Evolutionary conservation across 2,888 invertebrate species (phyloP).

Genomic region (Dryococelus australis): DNA sequence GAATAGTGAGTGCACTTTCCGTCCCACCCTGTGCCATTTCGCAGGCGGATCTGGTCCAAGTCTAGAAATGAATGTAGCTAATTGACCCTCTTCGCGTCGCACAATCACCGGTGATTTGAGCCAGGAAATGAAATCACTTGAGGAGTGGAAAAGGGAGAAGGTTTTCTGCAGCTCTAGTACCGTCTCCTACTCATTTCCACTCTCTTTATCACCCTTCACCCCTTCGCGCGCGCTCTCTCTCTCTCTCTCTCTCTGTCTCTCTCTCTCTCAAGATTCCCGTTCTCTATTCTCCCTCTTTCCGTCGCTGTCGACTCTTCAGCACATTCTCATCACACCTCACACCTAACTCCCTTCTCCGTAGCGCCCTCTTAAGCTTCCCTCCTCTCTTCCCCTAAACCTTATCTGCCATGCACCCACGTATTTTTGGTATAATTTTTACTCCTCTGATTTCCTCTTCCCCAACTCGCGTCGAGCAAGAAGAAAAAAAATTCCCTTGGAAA

Average conservation of each 20-base stretch:
- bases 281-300: too few species aligned
- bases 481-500: too few species aligned
- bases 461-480: too few species aligned
- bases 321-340: background rate
- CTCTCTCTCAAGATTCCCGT: too few species aligned
- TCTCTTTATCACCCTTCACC: background rate
- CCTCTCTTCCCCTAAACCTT: background rate
- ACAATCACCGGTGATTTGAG: conserved; percentile 3
- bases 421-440: too few species aligned
- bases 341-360: background rate
- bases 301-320: background rate
- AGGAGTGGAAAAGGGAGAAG: background rate
- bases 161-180: background rate
- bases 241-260: too few species aligned
- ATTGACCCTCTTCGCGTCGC: background rate
- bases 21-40: background rate
- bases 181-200: background rate
- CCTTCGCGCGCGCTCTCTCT: too few species aligned
- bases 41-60: background rate
- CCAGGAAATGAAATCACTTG: conserved; percentile 9
- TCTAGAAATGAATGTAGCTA: background rate
- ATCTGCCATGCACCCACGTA: background rate
- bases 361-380: background rate
- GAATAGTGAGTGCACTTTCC: background rate
- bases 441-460: too few species aligned